Evolutionary conservation across 2,113 vertebrate genomes (phyloP).

Genomic region (Scortum barcoo): DNA sequence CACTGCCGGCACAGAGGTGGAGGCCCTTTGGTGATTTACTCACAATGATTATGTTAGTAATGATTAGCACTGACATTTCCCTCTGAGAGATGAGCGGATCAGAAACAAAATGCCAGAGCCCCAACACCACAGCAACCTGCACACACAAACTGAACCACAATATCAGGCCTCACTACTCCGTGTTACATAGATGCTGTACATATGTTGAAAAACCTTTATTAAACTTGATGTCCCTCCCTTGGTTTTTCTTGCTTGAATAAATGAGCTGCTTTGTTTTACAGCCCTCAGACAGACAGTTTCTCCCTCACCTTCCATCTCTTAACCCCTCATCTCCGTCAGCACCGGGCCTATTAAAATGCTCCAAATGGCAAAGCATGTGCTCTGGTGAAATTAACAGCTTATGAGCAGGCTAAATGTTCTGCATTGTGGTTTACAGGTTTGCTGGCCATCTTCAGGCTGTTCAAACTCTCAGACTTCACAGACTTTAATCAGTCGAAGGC

Average conservation of each 20-base stretch:
- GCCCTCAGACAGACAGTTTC: neutral
- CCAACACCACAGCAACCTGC: neutral
- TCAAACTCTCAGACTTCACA: conserved; percentile 1
- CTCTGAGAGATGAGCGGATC: conserved; percentile 8
- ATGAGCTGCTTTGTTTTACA: conserved; percentile 11
- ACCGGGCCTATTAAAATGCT: conserved; percentile 25
- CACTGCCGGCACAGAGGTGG: conserved; percentile 20
- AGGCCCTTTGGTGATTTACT: conserved; percentile 46
- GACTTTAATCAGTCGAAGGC: neutral
- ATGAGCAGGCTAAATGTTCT: conserved; percentile 3
- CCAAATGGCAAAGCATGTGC: conserved; percentile 22
- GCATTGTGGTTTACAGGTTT: neutral
- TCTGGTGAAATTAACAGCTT: neutral
- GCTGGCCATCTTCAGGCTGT: neutral
- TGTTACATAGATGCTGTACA: neutral
- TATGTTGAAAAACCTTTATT: neutral
- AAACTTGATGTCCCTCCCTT: neutral
- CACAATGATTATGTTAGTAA: conserved; percentile 45
- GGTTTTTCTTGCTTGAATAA: neutral
- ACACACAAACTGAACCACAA: neutral
- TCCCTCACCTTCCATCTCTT: neutral
- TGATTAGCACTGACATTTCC: conserved; percentile 57
- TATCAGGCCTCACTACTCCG: neutral
- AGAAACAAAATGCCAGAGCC: conserved; percentile 28
- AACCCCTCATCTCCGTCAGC: neutral